phyloP scores from a whole-genome alignment of 2,797 vertebrate genomes.

The Artibeus lituratus region DNA sequence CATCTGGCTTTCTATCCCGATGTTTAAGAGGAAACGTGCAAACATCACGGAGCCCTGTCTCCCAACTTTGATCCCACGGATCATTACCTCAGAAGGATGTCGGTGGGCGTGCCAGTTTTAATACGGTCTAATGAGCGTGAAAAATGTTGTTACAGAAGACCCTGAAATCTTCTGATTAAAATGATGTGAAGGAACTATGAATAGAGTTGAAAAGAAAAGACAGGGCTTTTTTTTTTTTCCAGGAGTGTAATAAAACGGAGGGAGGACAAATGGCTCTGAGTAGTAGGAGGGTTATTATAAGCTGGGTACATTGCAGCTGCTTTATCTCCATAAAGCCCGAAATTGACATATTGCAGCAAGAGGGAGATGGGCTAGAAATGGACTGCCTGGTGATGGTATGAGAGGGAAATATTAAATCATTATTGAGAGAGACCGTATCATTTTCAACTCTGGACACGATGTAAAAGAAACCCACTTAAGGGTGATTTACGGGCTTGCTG shows the following conservation, averaged over 20 bases:
- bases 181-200: background rate
- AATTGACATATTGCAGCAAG: constrained; percentile 26
- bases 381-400: constrained; percentile 8
- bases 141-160: background rate
- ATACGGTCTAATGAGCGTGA: background rate
- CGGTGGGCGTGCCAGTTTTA: constrained; percentile 14
- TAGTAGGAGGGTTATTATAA: background rate
- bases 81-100: background rate
- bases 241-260: background rate
- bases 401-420: constrained; percentile 57
- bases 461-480: constrained; percentile 35
- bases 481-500: constrained; percentile 40
- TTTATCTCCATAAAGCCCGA: constrained; percentile 59
- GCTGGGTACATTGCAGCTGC: background rate
- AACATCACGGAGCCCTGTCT: background rate
- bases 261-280: background rate
- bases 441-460: constrained; percentile 47
- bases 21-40: background rate
- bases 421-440: constrained; percentile 8
- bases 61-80: background rate
- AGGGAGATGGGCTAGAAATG: constrained; percentile 30
- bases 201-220: constrained; percentile 4
- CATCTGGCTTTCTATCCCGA: background rate
- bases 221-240: background rate
- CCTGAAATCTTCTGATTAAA: constrained; percentile 40